These are phyloP conservation scores for Phataginus tricuspis DNA, from an alignment of 2,797 vertebrate species.

Conservation along the genomic window DNA sequence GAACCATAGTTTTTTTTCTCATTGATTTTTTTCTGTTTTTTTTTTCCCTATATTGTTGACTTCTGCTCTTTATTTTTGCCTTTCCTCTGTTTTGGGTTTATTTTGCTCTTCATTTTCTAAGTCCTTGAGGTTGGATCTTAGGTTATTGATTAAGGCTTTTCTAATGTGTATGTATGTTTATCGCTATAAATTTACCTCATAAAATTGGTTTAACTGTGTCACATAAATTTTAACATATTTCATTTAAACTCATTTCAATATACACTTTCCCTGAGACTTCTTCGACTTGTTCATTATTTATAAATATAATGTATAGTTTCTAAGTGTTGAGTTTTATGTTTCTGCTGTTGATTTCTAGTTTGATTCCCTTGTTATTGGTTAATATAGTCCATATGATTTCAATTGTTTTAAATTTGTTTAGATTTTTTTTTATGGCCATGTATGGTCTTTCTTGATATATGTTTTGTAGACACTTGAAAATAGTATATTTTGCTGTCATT, in stretches of 20 bases:
- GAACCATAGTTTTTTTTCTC: background rate
- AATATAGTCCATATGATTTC: background rate
- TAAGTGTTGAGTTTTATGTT: background rate
- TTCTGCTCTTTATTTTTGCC: background rate
- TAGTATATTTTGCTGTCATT: background rate
- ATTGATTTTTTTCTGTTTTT: background rate
- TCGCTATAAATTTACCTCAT: background rate
- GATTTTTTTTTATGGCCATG: background rate
- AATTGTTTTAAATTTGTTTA: background rate
- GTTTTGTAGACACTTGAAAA: background rate
- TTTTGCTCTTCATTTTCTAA: background rate
- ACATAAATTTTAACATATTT: background rate
- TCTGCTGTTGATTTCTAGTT: background rate
- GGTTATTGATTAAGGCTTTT: background rate
- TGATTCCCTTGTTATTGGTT: background rate
- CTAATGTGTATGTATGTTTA: background rate
- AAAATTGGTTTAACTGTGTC: background rate
- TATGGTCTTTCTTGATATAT: background rate
- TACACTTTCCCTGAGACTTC: background rate
- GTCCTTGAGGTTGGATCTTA: background rate
- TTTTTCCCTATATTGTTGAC: background rate
- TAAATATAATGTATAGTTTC: background rate
- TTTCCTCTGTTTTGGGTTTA: background rate
- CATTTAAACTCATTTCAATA: background rate
- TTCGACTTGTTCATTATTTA: background rate